These are phyloP conservation scores for Sympetrum striolatum DNA, from an alignment of 2,888 invertebrate species.

Conservation along the genomic window DNA sequence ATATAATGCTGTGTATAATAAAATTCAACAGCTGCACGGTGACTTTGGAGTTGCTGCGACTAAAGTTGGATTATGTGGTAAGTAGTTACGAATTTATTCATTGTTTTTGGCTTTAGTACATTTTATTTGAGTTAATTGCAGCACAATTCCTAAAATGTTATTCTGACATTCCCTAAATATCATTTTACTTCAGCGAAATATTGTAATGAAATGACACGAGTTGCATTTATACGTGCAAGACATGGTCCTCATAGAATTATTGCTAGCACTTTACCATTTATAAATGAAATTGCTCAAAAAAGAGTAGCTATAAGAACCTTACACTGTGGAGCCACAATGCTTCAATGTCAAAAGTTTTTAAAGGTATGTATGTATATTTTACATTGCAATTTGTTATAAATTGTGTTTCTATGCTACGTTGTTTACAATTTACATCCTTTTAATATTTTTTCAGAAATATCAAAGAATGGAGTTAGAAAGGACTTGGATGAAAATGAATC, in stretches of 20 bases:
- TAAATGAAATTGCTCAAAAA: conserved; percentile 56
- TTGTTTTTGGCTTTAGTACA: background rate
- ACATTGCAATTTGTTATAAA: background rate
- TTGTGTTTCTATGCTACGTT: background rate
- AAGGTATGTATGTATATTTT: conserved; percentile 47
- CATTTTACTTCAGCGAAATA: conserved; percentile 69
- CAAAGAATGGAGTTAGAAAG: conserved; percentile 72
- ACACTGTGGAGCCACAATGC: conserved; percentile 79
- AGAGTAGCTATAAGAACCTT: conserved; percentile 69
- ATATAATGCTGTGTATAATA: conserved; percentile 65
- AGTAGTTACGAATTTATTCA: background rate
- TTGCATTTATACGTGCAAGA: conserved; percentile 74
- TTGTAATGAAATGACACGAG: conserved; percentile 77
- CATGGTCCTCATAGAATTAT: conserved; percentile 80
- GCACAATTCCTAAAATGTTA: too few relatives aligned
- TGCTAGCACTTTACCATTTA: conserved; percentile 71
- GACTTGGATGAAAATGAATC: conserved; percentile 68
- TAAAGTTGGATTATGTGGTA: conserved; percentile 68
- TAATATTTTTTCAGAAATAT: background rate
- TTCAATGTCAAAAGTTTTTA: conserved; percentile 71
- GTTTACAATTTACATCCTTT: background rate
- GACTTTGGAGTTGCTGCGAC: conserved; percentile 78
- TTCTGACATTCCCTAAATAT: background rate
- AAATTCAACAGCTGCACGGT: conserved; percentile 75
- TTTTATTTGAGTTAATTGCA: too few relatives aligned